phyloP scores from a whole-genome alignment of 2,797 vertebrate species.

The Lagodon rhomboides region DNA sequence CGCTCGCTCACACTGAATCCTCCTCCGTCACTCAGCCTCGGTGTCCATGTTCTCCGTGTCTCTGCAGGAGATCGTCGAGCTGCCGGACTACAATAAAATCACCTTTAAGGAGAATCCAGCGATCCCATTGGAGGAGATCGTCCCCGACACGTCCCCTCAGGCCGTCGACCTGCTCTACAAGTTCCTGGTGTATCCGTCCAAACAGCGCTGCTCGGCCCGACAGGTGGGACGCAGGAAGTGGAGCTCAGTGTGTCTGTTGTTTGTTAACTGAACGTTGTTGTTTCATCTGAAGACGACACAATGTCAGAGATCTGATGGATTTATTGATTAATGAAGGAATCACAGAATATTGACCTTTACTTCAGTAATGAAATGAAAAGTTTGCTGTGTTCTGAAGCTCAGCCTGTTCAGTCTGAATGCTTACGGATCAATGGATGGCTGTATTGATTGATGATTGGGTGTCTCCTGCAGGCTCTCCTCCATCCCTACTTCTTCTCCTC shows the following conservation, averaged over 20 bases:
- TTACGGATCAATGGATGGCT: background rate
- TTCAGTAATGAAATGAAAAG: too few relatives aligned
- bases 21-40: too few relatives aligned
- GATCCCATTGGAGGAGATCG: slow-evolving; percentile 89
- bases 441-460: background rate
- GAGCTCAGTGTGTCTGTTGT: background rate
- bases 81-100: slow-evolving; percentile 95
- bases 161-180: slow-evolving; percentile 88
- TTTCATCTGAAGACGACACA: too few relatives aligned
- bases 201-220: slow-evolving; percentile 84
- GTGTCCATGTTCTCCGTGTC: background rate
- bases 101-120: slow-evolving; percentile 92
- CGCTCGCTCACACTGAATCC: too few relatives aligned
- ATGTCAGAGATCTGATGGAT: too few relatives aligned
- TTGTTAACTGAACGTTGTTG: too few relatives aligned
- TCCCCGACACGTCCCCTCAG: slow-evolving; percentile 89
- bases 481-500: slow-evolving; percentile 91
- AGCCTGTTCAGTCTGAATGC: too few relatives aligned
- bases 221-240: slow-evolving; percentile 80
- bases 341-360: too few relatives aligned
- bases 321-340: too few relatives aligned
- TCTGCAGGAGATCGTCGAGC: slow-evolving; percentile 88
- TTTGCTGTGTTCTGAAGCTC: too few relatives aligned
- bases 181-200: slow-evolving; percentile 91
- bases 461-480: slow-evolving; percentile 86